Percentiles rank a stretch among this genome's conserved stretches.
Evolutionary conservation across 2,888 invertebrate genomes (phyloP).

Genomic region (Gasteruption jaculator): DNA sequence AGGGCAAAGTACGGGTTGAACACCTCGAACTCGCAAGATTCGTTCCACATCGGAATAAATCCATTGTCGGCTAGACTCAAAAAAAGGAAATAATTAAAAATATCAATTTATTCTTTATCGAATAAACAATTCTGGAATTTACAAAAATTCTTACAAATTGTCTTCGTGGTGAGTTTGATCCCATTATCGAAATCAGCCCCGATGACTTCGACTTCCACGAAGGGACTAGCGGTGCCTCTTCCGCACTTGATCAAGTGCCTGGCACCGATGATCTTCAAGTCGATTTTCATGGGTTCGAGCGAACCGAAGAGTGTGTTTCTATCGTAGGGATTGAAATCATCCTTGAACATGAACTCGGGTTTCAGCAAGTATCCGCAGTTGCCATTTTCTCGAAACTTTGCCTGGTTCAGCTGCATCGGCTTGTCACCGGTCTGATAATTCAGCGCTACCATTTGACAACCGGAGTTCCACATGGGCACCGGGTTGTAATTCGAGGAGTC

Average conservation of each 20-base stretch:
- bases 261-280: conserved; percentile 80
- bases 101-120: conserved; percentile 4
- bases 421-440: conserved; percentile 97
- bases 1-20: conserved; percentile 79
- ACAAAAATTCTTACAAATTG: conserved; percentile 63
- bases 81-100: conserved; percentile 14
- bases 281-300: conserved; percentile 59
- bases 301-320: conserved; percentile 56
- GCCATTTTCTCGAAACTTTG: conserved; percentile 89
- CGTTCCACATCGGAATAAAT: conserved; percentile 90
- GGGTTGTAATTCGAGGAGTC: conserved; percentile 98
- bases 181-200: conserved; percentile 85
- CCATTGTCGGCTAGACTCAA: conserved; percentile 77
- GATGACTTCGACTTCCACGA: conserved; percentile 85
- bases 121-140: conserved; percentile 6
- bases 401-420: conserved; percentile 94
- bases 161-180: conserved; percentile 80
- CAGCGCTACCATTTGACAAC: conserved; percentile 94
- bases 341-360: conserved; percentile 82
- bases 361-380: conserved; percentile 88
- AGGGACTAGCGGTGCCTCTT: conserved; percentile 82
- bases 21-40: conserved; percentile 76
- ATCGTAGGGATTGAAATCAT: conserved; percentile 76
- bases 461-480: conserved; percentile 90
- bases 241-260: conserved; percentile 82